Percentiles rank a stretch among this genome's conserved stretches.
These are phyloP conservation scores for Sebastiscus tertius DNA, from an alignment of 2,797 vertebrate species.

Conservation along the genomic window DNA sequence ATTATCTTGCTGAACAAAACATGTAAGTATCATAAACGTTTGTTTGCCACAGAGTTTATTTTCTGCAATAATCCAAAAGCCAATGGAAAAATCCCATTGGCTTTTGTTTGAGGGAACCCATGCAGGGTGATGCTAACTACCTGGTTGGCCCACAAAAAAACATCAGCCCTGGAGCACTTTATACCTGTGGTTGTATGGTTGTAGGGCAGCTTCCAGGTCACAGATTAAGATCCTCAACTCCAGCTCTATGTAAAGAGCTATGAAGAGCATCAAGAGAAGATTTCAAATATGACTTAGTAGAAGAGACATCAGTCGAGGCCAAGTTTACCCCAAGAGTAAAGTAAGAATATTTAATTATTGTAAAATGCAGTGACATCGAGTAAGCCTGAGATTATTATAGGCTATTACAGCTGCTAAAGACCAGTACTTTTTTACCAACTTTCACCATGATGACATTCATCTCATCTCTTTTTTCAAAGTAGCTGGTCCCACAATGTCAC, in stretches of 20 bases:
- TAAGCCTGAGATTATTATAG: neutral
- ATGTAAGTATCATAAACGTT: too few relatives aligned
- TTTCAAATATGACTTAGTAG: neutral
- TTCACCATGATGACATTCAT: neutral
- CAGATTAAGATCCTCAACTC: neutral
- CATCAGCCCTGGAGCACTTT: too few relatives aligned
- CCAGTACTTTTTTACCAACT: neutral
- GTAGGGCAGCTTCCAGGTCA: neutral
- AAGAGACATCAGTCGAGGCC: neutral
- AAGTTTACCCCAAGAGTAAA: neutral
- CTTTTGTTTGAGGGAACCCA: too few relatives aligned
- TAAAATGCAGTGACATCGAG: neutral
- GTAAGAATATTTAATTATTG: neutral
- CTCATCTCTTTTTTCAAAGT: conserved; percentile 6
- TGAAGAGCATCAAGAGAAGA: neutral
- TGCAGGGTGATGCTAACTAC: neutral
- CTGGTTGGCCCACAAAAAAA: too few relatives aligned
- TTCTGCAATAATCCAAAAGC: too few relatives aligned
- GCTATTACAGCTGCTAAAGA: neutral
- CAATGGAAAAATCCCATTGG: too few relatives aligned
- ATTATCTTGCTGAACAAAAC: too few relatives aligned
- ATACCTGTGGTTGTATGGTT: neutral
- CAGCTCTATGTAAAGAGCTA: neutral
- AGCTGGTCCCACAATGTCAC: conserved; percentile 13
- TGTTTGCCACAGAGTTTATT: too few relatives aligned